phyloP scores from a whole-genome alignment of 2,113 vertebrate species.

The Paramisgurnus dabryanus region DNA sequence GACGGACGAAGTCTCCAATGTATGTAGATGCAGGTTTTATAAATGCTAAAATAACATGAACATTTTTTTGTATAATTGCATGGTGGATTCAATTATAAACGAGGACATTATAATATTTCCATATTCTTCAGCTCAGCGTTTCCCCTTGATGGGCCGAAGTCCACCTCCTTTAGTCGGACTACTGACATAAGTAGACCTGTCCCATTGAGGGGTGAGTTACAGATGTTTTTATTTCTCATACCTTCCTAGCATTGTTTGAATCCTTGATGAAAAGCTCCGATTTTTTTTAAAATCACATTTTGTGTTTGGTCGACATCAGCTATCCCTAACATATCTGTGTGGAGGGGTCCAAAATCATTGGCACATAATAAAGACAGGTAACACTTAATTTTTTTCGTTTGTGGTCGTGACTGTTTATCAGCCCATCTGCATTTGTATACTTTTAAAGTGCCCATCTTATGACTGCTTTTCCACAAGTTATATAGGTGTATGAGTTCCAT shows the following conservation, averaged over 20 bases:
- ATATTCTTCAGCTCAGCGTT: slow-evolving; percentile 60
- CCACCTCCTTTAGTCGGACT: slow-evolving; percentile 56
- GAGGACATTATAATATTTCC: not conserved
- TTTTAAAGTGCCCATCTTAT: too few relatives aligned
- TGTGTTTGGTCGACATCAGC: slow-evolving; percentile 54
- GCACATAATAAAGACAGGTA: slow-evolving; percentile 67
- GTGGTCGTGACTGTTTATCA: not conserved
- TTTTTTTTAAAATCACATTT: not conserved
- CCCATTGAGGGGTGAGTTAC: slow-evolving; percentile 60
- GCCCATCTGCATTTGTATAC: not conserved
- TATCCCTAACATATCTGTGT: slow-evolving; percentile 60
- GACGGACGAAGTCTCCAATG: slow-evolving; percentile 70
- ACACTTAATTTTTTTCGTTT: not conserved
- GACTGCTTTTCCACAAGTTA: too few relatives aligned
- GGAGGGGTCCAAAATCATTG: slow-evolving; percentile 61
- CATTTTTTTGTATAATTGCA: slow-evolving; percentile 10
- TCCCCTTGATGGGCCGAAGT: slow-evolving; percentile 55
- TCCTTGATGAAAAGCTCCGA: not conserved
- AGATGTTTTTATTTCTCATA: not conserved
- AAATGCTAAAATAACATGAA: not conserved
- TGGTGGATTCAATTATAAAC: not conserved
- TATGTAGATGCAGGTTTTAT: slow-evolving; percentile 35
- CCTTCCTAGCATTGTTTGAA: not conserved
- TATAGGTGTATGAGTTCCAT: too few relatives aligned
- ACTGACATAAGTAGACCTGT: slow-evolving; percentile 59